Evolutionary conservation across 2,797 vertebrate species (phyloP), one percentile per base, ranked within the genome.

Genomic region (Ctenosaura bakeri): DNA sequence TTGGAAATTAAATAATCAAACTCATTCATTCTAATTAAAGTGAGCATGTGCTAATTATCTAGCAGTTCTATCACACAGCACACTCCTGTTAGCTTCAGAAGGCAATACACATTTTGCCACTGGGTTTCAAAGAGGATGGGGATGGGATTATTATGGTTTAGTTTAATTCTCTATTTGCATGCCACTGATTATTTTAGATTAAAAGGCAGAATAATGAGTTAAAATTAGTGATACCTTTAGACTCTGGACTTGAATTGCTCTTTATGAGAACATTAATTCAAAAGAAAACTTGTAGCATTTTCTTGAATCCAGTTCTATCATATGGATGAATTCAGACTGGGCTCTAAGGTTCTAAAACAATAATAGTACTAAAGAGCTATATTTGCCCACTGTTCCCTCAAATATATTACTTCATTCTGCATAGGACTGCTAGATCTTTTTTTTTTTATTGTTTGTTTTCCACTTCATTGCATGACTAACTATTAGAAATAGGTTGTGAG

Each of bases 1-100:
- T 95, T 97, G 92, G 94, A 95, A 96, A 94, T 91, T 88, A 88
- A 94, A 96, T 95, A 94, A 95, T 94, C 62, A 94, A 95, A 89
- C 89, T 56, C 91, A 92, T 94, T 92, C 89, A 91, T 96, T 95
- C 90, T 95, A 94, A 95, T 96, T 95, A 96, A 96, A 94, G 78
- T 83, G 89, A 94, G 81, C 95, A 92, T 0, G 0, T 91, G 92
- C 92, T 96, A 97, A 97, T 96, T 97, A 95, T 89, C 91, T 90
- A 91, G 54, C 20, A 91, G 86, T 93, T 95, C 94, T 90, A 85
- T 85, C 91, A 86, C 81, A 54, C 76, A 92, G 89, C 76, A 59
- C 82, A 56, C 71, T 91, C 91, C 88, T 90, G 78, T 35, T 69
- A 84, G 87, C 32, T 87, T 88, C 87, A 79, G 83, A 89, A 96